Base-by-base conservation (phyloP, 2,888 invertebrate genomes). In the Folsomia candida region DNA sequence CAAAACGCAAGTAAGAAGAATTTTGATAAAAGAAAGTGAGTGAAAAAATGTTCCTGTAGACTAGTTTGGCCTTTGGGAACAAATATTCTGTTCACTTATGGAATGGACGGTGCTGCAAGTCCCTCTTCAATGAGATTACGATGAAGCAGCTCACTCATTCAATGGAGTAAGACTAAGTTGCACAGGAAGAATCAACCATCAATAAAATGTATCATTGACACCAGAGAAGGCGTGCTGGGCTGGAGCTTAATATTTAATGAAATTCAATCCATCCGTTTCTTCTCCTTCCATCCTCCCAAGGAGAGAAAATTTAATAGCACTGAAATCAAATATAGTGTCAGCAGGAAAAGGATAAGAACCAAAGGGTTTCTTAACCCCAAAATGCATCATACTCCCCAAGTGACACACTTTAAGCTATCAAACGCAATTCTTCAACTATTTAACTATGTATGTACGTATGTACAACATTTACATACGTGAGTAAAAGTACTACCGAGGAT, bases 201-300 rank as follows among this genome's bases (percentile, higher is more conserved):
- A 54, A 54, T 54, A 54, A 54, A 54, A 54, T 54, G 22, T 54
- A 54, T 54, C 54, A 54, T 54, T 54, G 54, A 54, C 54, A 54
- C 54, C 54, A 54, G 6, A 54, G 6, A 20, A 54, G 54, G n/a
- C 54, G 22, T 54, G 20, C 18, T 54, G 54, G 22, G 54, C 22
- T 14, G 22, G 22, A 22, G 54, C 54, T 54, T 20, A 54, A 54
- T 54, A 54, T 54, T 54, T 54, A 54, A 54, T 54, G 54, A 54
- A 54, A 54, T 54, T 54, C 54, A 54, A 54, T 54, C 22, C 54
- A 37, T 37, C 37, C 37, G 37, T 37, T 37, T 37, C 37, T 14
- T 37, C 14, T 37, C 37, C 37, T 37, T 37, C 37, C 37, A 9
- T 37, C 37, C 37, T 37, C 14, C 37, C 37, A 37, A 37, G 4